Evolutionary conservation across 2,797 vertebrate genomes (phyloP).

Genomic region (Benthosema pterotum): DNA sequence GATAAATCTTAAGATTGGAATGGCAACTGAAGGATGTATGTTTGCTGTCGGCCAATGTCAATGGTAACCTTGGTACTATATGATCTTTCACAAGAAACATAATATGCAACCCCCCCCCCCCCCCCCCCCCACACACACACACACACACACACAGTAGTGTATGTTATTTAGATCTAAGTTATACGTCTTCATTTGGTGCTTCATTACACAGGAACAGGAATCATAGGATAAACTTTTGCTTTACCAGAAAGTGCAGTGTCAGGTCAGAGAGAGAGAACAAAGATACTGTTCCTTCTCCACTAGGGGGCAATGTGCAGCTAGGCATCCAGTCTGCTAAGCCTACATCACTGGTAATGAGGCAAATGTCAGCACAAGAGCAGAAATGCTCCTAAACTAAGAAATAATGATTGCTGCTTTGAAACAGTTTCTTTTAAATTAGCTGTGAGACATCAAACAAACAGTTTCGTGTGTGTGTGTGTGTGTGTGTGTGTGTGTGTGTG

Average conservation of each 20-base stretch:
- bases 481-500: too few relatives aligned
- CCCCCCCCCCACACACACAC: too few relatives aligned
- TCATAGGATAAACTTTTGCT: constrained; percentile 3
- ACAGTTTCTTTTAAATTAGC: constrained; percentile 45
- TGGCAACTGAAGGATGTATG: neutral
- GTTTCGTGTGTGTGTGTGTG: constrained; percentile 23
- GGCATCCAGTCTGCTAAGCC: constrained; percentile 5
- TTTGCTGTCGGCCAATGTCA: too few relatives aligned
- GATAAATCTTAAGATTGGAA: neutral
- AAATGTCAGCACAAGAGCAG: constrained; percentile 33
- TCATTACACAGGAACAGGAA: neutral
- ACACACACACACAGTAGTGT: too few relatives aligned
- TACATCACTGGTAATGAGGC: constrained; percentile 18
- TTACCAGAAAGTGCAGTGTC: neutral
- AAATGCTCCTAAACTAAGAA: constrained; percentile 30
- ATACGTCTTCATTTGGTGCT: neutral
- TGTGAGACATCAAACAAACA: constrained; percentile 54
- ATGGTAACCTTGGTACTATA: too few relatives aligned
- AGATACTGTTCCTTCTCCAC: constrained; percentile 25
- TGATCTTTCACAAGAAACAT: too few relatives aligned
- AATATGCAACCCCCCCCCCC: too few relatives aligned
- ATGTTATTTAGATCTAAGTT: too few relatives aligned
- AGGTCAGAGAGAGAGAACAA: neutral
- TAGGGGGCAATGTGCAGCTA: constrained; percentile 64
- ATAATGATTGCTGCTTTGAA: constrained; percentile 34